Base-by-base conservation (phyloP, 1,140 invertebrate genomes). In the Lineus longissimus region DNA sequence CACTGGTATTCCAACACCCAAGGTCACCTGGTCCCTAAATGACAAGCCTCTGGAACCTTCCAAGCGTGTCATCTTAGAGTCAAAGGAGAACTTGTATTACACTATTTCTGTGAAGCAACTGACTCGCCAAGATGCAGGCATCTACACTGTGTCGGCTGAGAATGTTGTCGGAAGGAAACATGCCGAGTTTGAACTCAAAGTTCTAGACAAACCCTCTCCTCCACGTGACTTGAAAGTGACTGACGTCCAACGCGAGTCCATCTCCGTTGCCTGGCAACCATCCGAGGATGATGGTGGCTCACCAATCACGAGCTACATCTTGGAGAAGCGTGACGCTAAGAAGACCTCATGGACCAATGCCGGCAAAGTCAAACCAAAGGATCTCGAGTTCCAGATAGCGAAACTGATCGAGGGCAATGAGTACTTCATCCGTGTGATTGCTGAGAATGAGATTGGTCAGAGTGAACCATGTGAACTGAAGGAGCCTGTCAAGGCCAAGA, bases 271-370 rank as follows among this genome's bases (percentile, higher is more conserved):
- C 19, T 81, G 79, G 79, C 65, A 74, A 66, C 62, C 72, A 57
- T 76, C 79, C 33, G 71, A 77, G 64, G 70, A 74, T 64, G 76
- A 81, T 70, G 77, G 79, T 22, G 76, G 77, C 22, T 66, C 89
- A 43, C 89, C 91, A 54, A 82, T 94, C 51, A 87, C 85, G 0
- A 87, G 88, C 70, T 95, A 94, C 71, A 87, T 87, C 31, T 88
- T 97, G 30, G 95, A 97, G 78, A 96, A 95, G 82, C 91, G 94
- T 87, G 94, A 97, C 71, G 87, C 91, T 63, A 93, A 94, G 67
- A 77, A 75, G 70, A 67, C 72, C 17, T 68, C 71, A 40, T 79
- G 71, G 70, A 30, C 66, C 15, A 67, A 68, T 15, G 68, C 69
- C 23, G 70, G 68, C 27, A 66, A 68, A 33, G 71, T 72, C 17